Evolutionary conservation across 2,797 vertebrate genomes (phyloP), one percentile per base, ranked within the genome.

Genomic region (Rhinatrema bivittatum): DNA sequence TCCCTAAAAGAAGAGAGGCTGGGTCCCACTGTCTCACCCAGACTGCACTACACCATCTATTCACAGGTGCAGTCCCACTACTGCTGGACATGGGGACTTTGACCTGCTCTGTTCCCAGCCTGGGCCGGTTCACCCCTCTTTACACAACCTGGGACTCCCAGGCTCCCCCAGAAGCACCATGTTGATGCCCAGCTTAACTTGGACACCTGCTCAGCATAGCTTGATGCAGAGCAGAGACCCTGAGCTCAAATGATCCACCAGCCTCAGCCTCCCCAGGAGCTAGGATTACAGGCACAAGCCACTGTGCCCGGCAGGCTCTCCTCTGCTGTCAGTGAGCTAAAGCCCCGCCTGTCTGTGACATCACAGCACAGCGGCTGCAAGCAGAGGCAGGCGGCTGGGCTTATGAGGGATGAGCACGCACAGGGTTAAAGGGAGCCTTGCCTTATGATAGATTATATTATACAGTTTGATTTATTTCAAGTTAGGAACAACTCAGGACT

Each of bases 171-270:
- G 58, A 53, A 65, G 42, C 56, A 69, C 71, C 71, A 72, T 70
- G 68, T 72, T 54, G 72, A 49, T 7, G 25, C 26, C 38, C 18
- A 39, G 29, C 15, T 30, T 23, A 29, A 27, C 13, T 20, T 8
- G 27, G 27, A 39, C 14, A 29, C 26, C 26, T 7, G 19, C 29
- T 30, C 12, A 4, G 62, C 8, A 69, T 57, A 67, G 62, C 65
- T 18, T 48, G 10, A 55, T 32, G 36, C 64, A 78, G 81, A 70
- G 66, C 77, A 68, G 72, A n/a, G 82, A 73, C 73, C 60, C 81
- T 68, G 65, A 55, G 25, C 76, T 75, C 76, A 76, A 79, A 65
- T 60, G 54, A 76, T 85, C 75, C 74, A 6, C 62, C 74, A 39
- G 46, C 12, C 53, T 68, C 60, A 68, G 72, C 77, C 74, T 74